Conservation (phyloP, 1,140 invertebrate species). For the Ladona fulva region DNA sequence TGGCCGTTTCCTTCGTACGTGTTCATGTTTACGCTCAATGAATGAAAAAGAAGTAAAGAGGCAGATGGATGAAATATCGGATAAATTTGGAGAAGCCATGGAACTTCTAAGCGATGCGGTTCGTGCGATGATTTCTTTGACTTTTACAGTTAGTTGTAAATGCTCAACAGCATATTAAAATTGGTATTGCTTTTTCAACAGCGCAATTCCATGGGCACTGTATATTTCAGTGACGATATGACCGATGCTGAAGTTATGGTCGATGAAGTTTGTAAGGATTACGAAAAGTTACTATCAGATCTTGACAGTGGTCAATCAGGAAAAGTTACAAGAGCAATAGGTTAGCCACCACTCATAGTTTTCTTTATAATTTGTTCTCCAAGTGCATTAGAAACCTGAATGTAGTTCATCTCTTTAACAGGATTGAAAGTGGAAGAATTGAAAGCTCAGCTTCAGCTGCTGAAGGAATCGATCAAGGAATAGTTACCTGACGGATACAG, state of each 20-base stretch:
- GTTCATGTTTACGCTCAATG: too few species aligned
- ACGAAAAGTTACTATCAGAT: constrained; percentile 14
- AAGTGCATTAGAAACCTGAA: too few species aligned
- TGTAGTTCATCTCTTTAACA: neutral
- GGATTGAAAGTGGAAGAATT: constrained; percentile 25
- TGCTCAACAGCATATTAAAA: neutral
- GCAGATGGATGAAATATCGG: constrained; percentile 18
- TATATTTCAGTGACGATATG: constrained; percentile 25
- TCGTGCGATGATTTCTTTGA: too few species aligned
- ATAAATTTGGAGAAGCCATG: constrained; percentile 21
- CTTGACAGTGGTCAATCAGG: neutral
- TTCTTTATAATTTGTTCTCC: neutral
- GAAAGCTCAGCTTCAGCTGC: constrained; percentile 21
- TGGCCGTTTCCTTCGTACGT: too few species aligned
- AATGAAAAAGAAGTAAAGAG: constrained; percentile 16
- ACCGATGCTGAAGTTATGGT: constrained; percentile 22
- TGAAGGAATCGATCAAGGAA: constrained; percentile 19
- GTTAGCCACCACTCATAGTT: neutral
- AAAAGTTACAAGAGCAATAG: neutral
- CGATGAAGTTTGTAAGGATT: constrained; percentile 16
- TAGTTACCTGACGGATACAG: too few species aligned
- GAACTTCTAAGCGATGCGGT: constrained; percentile 23
- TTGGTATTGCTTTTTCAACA: constrained; percentile 5
- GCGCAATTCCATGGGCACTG: constrained; percentile 20
- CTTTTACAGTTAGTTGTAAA: too few species aligned